phyloP scores from a whole-genome alignment of 2,113 vertebrate genomes.

The Ptilorrhoa leucosticta region DNA sequence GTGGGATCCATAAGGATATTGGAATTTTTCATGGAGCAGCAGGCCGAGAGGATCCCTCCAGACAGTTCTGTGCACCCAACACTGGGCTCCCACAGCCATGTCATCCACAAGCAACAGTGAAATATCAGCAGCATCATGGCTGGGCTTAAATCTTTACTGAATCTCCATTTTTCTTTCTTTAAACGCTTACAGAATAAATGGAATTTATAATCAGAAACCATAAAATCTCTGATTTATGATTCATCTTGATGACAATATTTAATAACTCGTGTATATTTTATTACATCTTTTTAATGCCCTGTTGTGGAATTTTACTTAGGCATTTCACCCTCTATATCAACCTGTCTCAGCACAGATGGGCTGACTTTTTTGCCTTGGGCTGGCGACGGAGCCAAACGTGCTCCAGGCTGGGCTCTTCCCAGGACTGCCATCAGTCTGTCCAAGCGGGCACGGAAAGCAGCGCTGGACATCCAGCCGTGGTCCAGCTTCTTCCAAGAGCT shows the following conservation, averaged over 20 bases:
- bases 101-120: conserved; percentile 10
- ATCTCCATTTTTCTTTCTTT: conserved; percentile 67
- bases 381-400: not conserved
- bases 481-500: not conserved
- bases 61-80: not conserved
- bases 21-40: not conserved
- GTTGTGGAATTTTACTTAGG: conserved; percentile 63
- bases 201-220: conserved; percentile 71
- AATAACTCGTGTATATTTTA: conserved; percentile 68
- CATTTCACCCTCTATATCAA: conserved; percentile 40
- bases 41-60: not conserved
- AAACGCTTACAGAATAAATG: conserved; percentile 63
- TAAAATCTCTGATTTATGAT: conserved; percentile 72
- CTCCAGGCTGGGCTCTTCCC: not conserved
- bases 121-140: not conserved
- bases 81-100: not conserved
- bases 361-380: conserved; percentile 15
- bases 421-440: not conserved
- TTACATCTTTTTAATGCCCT: conserved; percentile 57
- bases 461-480: not conserved
- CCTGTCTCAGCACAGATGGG: conserved; percentile 24
- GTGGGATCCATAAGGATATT: not conserved
- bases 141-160: conserved; percentile 44
- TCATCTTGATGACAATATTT: conserved; percentile 71
- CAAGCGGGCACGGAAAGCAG: not conserved